Conservation (phyloP, 2,888 invertebrate genomes). For the Hyposoter dolosus region DNA sequence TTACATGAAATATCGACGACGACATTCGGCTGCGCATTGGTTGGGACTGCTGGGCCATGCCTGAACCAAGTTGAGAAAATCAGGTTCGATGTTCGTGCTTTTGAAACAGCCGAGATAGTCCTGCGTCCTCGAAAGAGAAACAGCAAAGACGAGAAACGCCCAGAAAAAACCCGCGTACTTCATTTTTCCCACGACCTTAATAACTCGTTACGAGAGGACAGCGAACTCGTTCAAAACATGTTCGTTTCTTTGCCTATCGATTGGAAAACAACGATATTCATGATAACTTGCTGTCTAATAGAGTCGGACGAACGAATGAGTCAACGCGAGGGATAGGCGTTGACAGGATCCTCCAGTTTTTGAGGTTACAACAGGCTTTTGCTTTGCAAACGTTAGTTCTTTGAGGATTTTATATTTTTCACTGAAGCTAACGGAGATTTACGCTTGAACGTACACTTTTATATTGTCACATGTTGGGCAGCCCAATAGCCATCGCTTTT, state of each 20-base stretch:
- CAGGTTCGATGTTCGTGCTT: slow-evolving; percentile 74
- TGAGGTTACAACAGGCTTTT: slow-evolving; percentile 45
- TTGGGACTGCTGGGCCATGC: slow-evolving; percentile 73
- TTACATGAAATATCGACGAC: slow-evolving; percentile 81
- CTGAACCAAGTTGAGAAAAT: slow-evolving; percentile 73
- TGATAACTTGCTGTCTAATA: slow-evolving; percentile 62
- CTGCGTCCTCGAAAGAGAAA: slow-evolving; percentile 55
- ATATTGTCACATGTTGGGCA: slow-evolving; percentile 20
- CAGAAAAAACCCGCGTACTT: slow-evolving; percentile 44
- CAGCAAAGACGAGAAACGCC: slow-evolving; percentile 49
- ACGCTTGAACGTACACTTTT: slow-evolving; percentile 1
- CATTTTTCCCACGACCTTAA: slow-evolving; percentile 28
- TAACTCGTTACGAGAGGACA: not conserved
- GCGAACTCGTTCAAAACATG: not conserved
- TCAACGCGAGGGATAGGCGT: slow-evolving; percentile 45
- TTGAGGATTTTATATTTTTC: slow-evolving; percentile 7
- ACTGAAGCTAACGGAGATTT: not conserved
- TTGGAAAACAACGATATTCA: slow-evolving; percentile 1
- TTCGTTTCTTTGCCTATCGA: slow-evolving; percentile 12
- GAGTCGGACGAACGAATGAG: slow-evolving; percentile 53
- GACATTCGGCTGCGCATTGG: slow-evolving; percentile 78
- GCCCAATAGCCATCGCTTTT: not conserved
- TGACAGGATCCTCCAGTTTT: slow-evolving; percentile 36
- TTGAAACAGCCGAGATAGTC: slow-evolving; percentile 79
- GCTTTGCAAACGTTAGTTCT: not conserved